Evolutionary conservation across 1,140 invertebrate genomes (phyloP), one percentile per base, ranked within the genome.

Genomic region (Drosophila truncata): DNA sequence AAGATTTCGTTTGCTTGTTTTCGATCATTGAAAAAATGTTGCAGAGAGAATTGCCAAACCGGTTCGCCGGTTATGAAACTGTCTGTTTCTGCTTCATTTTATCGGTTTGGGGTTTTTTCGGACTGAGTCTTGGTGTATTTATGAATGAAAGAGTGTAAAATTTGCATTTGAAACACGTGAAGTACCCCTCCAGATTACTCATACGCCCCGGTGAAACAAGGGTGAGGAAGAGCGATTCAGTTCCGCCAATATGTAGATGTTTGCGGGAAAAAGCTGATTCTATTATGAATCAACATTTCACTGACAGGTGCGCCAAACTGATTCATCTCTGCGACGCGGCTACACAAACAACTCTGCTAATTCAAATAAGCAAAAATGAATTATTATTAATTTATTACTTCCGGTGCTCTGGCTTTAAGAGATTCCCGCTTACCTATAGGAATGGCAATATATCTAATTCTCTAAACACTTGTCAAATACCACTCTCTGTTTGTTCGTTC

Each of bases 71-170:
- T 87, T 87, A 74, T 88, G 84, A 87, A 87, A 87, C 77, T 67
- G 55, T 73, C 80, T 67, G 59, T 80, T 72, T 72, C 42, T 27
- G 46, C 33, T 42, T 62, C 46, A 20, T 16, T 62, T 65, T 50
- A 65, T 64, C 65, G 49, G 1, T 39, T 70, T 37, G 58, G 60
- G 52, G 58, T 46, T 46, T 72, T 61, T 44, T 33, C 16, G 49
- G 20, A 1, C 14, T 13, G 33, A 52, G 18, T 74, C 44, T 62
- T 16, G 39, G 4, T 41, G 20, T 29, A 50, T 87, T 88, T 78
- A 87, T 87, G 84, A 87, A 87, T 88, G 83, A 58, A 87, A 80
- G 16, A 79, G 62, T 67, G 71, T 72, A 46, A 72, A 81, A 82
- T 85, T 78, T 75, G 75, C 70, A 82, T 82, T 69, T 67, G 42